Evolutionary conservation across 2,113 vertebrate genomes (phyloP).

Genomic region (Phasianus colchicus): DNA sequence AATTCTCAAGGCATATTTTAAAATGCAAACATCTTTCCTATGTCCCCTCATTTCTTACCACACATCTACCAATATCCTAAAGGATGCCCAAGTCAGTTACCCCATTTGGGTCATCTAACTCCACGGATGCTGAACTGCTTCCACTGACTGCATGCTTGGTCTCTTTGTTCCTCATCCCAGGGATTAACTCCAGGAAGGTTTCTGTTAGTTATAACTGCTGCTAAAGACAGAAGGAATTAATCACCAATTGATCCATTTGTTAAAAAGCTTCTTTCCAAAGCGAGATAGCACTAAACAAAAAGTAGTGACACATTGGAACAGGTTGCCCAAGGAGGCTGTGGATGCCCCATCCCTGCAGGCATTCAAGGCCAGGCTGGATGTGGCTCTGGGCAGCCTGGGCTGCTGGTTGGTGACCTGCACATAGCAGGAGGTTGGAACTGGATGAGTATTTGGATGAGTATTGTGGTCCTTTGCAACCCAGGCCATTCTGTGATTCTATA

Average conservation of each 20-base stretch:
- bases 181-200: neutral
- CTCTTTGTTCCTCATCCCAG: neutral
- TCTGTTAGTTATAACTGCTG: neutral
- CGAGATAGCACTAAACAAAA: neutral
- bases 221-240: neutral
- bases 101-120: neutral
- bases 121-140: neutral
- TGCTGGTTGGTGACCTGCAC: no score
- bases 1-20: neutral
- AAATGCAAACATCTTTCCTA: neutral
- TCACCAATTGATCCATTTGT: neutral
- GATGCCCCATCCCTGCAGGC: no score
- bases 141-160: fast-evolving
- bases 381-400: no score
- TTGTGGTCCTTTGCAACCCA: no score
- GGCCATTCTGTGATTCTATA: no score
- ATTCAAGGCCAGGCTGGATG: no score
- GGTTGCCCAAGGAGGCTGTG: no score
- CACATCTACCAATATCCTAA: neutral
- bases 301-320: no score
- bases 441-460: no score
- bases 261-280: neutral
- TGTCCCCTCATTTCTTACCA: no score
- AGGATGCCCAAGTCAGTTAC: neutral
- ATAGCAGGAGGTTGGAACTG: no score